A percentile compares a stretch with the other conserved stretches of the same genome.
phyloP scores from a whole-genome alignment of 2,113 vertebrate genomes.

The Platycercus adscitus region DNA sequence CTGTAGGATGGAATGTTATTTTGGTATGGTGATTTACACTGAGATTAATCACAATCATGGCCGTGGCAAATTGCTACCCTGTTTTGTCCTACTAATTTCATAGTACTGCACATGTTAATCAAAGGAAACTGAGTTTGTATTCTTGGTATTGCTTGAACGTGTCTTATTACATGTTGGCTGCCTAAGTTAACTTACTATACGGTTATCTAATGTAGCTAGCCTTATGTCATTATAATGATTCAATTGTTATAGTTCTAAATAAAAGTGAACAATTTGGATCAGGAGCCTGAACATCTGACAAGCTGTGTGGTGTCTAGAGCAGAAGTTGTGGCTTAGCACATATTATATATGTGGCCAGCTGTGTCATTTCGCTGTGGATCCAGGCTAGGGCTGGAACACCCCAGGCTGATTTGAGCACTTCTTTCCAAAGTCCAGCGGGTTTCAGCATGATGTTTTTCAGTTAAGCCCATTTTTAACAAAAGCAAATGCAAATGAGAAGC shows the following conservation, averaged over 20 bases:
- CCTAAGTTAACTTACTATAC: neutral
- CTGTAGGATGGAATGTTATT: neutral
- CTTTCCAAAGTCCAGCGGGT: neutral
- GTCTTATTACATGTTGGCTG: neutral
- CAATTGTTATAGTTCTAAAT: neutral
- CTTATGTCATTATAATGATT: neutral
- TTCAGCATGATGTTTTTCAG: neutral
- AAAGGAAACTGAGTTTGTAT: neutral
- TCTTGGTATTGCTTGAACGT: neutral
- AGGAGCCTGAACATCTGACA: neutral
- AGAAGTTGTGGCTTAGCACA: neutral
- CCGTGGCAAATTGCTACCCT: neutral
- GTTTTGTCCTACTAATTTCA: neutral
- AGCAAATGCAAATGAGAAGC: slow-evolving; percentile 51
- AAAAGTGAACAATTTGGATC: neutral
- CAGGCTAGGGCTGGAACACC: neutral
- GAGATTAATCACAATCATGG: neutral
- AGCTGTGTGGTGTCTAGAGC: neutral
- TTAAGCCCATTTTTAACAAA: slow-evolving; percentile 22
- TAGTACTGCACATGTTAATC: neutral
- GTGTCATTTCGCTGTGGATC: neutral
- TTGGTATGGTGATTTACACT: neutral
- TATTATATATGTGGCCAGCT: neutral
- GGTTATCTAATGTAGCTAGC: neutral
- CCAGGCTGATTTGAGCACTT: neutral